Percentiles rank a stretch among this genome's conserved stretches.
phyloP scores from a whole-genome alignment of 2,113 vertebrate genomes.

The Tauraco erythrolophus region DNA sequence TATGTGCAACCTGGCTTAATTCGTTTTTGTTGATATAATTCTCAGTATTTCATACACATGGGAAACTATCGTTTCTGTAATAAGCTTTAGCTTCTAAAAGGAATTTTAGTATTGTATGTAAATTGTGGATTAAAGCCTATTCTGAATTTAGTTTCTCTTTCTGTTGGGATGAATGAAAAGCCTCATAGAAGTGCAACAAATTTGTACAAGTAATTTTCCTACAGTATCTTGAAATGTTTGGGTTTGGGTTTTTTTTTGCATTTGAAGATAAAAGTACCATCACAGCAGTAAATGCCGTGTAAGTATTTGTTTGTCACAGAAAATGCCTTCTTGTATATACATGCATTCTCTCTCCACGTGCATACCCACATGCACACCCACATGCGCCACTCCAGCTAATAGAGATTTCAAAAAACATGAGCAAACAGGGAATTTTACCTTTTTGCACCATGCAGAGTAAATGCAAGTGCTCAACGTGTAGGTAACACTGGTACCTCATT shows the following conservation, averaged over 20 bases:
- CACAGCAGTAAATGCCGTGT: background rate
- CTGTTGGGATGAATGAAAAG: background rate
- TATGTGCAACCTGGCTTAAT: background rate
- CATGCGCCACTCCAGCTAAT: background rate
- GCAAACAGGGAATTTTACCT: background rate
- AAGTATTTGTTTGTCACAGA: background rate
- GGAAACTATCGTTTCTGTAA: background rate
- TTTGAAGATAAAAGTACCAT: background rate
- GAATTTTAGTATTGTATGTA: background rate
- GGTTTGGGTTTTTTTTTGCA: background rate
- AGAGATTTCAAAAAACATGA: background rate
- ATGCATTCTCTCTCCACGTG: background rate
- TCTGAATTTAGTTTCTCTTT: background rate
- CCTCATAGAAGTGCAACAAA: background rate
- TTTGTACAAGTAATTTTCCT: background rate
- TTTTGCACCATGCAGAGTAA: background rate
- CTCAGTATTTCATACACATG: background rate
- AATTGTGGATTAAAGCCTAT: background rate
- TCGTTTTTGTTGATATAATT: background rate
- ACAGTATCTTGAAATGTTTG: background rate
- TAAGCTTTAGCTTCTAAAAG: background rate
- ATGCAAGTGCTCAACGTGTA: background rate
- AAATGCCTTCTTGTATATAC: background rate
- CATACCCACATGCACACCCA: no score
- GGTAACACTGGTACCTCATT: background rate